Percentiles rank a stretch among this genome's conserved stretches.
phyloP scores from a whole-genome alignment of 35 echinoderm and acorn worm genomes.

The Heliocidaris tuberculata region DNA sequence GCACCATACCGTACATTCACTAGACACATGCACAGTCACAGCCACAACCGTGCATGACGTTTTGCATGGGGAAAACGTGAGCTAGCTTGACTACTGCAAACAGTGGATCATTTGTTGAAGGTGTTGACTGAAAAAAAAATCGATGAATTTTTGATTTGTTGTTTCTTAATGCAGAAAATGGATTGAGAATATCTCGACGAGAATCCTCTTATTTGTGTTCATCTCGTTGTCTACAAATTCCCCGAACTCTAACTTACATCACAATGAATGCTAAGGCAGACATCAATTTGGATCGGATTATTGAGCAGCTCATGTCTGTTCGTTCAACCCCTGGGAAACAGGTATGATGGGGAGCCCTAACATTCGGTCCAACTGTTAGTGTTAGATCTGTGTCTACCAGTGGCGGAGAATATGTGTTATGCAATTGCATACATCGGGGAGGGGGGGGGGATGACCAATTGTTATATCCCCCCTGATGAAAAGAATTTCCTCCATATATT shows the following conservation, averaged over 20 bases:
- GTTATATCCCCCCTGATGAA: too few relatives aligned
- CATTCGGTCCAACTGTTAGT: too few relatives aligned
- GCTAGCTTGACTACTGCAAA: not conserved
- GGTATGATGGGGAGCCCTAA: not conserved
- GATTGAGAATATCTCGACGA: not conserved
- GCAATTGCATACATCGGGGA: too few relatives aligned
- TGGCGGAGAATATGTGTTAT: too few relatives aligned
- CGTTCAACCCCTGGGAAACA: constrained; percentile 27
- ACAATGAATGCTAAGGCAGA: constrained; percentile 33
- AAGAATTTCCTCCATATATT: too few relatives aligned
- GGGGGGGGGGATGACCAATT: too few relatives aligned
- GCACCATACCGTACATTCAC: not conserved
- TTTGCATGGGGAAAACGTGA: not conserved
- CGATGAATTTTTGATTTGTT: not conserved
- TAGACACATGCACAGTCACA: not conserved
- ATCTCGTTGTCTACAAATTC: not conserved
- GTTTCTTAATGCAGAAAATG: not conserved
- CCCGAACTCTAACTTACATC: not conserved
- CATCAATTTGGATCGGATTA: constrained; percentile 37
- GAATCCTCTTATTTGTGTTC: not conserved
- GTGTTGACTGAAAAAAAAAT: not conserved
- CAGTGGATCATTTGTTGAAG: not conserved
- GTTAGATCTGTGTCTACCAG: too few relatives aligned
- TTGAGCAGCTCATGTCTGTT: constrained; percentile 44
- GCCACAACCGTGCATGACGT: not conserved